Base-by-base conservation (phyloP, 2,113 vertebrate species). In the Burhinus bistriatus region DNA sequence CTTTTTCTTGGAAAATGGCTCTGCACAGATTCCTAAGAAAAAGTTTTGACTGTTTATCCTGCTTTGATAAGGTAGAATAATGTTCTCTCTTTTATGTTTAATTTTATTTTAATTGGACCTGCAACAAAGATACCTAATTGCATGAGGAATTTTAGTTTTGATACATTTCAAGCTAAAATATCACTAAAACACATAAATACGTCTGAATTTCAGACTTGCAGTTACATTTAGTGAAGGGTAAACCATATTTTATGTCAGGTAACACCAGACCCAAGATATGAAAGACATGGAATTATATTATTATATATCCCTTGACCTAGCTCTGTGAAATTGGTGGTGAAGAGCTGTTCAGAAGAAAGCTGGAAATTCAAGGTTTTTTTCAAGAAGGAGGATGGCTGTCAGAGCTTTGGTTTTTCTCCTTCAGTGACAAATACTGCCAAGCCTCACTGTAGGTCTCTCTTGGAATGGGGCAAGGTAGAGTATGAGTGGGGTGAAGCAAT, bases 61-160 rank as follows among this genome's bases (percentile, higher is more conserved):
- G 62, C 93, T 94, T 97, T 92, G 92, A 92, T 95, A 92, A 97
- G 91, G 94, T 71, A 93, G 57, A 93, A 95, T 76, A 95, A 89
- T 89, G 86, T 86, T 94, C 55, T 68, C n/a, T 62, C 49, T 86
- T 94, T 95, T 93, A 92, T 96, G 80, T 95, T 92, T 73, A 57
- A 80, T 95, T 96, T 91, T 93, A 73, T 97, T 98, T 96, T 89
- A 92, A 91, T 88, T 98, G 96, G 95, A 96, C 38, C 42, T 25
- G 57, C 40, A 95, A 96, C 59, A 93, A 89, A 93, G 91, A 75
- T 84, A 29, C 36, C 19, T 59, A 83, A 64, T 83, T 89, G 45
- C 27, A 65, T 5, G 17, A 93, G 49, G 82, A 83, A 94, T 89
- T 92, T 76, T 40, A 81, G 15, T 89, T 95, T 90, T 94, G 90